phyloP scores from a whole-genome alignment of 2,113 vertebrate genomes.

The Dinomys branickii region DNA sequence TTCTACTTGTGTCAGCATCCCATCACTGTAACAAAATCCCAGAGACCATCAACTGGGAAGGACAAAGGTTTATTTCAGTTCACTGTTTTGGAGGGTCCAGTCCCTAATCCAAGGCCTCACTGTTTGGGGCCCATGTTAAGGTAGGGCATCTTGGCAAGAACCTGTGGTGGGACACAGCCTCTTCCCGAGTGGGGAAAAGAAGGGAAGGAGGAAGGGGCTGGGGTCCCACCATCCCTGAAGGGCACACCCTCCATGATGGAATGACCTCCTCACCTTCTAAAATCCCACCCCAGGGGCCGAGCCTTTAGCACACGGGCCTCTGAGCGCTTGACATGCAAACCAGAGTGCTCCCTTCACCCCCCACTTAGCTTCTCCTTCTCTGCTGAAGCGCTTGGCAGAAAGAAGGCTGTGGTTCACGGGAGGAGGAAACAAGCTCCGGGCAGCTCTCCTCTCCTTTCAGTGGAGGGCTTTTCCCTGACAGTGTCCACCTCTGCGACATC shows the following conservation, averaged over 20 bases:
- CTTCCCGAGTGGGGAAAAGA: not conserved
- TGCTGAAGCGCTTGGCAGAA: not conserved
- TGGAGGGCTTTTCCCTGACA: not conserved
- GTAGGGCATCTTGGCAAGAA: not conserved
- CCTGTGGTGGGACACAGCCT: too few relatives aligned
- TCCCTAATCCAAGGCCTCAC: too few relatives aligned
- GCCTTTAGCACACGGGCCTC: not conserved
- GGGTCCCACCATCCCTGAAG: not conserved
- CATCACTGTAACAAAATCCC: not conserved
- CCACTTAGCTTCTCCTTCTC: not conserved
- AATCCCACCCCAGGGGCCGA: not conserved
- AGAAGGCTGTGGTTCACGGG: not conserved
- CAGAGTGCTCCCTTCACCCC: not conserved
- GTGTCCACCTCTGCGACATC: not conserved
- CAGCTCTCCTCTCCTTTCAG: not conserved
- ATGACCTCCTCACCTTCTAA: not conserved
- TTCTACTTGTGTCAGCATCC: not conserved
- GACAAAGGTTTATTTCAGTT: not conserved
- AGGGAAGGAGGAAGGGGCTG: not conserved
- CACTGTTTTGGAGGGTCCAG: not conserved
- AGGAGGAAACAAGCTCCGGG: not conserved
- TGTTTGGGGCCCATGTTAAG: not conserved
- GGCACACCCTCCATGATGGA: not conserved
- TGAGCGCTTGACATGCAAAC: not conserved
- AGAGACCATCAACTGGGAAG: not conserved